These are phyloP conservation scores for Drosophila biarmipes DNA, from an alignment of 1,140 invertebrate genomes.

Conservation along the genomic window DNA sequence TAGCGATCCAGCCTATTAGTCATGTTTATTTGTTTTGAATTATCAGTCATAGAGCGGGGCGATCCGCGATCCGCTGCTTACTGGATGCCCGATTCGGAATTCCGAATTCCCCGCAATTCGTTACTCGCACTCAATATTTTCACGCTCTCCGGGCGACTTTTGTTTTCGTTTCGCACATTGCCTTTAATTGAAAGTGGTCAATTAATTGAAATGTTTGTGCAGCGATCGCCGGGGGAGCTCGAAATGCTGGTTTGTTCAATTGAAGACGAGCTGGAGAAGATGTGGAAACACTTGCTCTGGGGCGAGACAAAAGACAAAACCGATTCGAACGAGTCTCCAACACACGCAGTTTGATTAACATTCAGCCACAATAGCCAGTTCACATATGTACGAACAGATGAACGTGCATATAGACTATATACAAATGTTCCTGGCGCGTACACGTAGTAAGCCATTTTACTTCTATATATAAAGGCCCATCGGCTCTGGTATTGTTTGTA, in stretches of 20 bases:
- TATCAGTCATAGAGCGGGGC: constrained; percentile 5
- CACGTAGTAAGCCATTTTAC: not conserved
- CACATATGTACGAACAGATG: constrained; percentile 21
- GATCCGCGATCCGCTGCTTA: not conserved
- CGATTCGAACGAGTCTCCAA: constrained; percentile 65
- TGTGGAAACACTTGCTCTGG: not conserved
- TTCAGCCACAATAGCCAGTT: constrained; percentile 27
- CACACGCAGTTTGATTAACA: constrained; percentile 45
- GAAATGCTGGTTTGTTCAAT: constrained; percentile 39
- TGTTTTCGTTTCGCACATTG: constrained; percentile 51
- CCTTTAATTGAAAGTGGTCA: constrained; percentile 67
- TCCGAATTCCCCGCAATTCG: not conserved
- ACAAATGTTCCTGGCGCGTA: not conserved
- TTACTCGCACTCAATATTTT: not conserved
- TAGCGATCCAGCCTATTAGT: constrained; percentile 29
- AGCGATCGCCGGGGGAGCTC: constrained; percentile 18
- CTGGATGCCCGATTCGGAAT: constrained; percentile 2
- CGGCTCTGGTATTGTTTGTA: constrained; percentile 49
- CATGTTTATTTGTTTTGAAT: constrained; percentile 43
- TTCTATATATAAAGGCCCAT: not conserved
- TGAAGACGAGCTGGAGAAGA: constrained; percentile 21
- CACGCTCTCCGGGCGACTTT: constrained; percentile 19
- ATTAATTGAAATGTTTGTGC: constrained; percentile 78
- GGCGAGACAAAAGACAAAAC: constrained; percentile 41
- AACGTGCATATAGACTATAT: constrained; percentile 17